Conservation (phyloP, 2,113 vertebrate species). For the Burhinus bistriatus region DNA sequence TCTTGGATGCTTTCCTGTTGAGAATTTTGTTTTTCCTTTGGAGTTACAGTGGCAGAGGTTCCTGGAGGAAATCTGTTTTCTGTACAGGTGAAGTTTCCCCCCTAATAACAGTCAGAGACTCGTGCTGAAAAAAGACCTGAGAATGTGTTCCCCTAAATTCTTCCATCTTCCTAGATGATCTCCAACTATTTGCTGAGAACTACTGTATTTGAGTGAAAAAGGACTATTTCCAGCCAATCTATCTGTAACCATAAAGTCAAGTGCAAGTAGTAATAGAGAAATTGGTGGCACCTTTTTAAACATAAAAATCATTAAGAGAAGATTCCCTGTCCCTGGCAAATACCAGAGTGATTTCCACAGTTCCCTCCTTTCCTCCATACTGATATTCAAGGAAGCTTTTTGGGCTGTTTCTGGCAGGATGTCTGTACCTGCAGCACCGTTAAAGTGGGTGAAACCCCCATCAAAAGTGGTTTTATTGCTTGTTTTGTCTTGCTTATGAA, state of each 20-base stretch:
- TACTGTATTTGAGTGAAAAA: background rate
- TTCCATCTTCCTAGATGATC: background rate
- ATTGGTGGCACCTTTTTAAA: background rate
- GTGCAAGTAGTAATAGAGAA: background rate
- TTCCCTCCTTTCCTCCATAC: background rate
- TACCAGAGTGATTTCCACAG: background rate
- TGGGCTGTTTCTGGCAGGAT: background rate
- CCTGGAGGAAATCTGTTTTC: slow-evolving; percentile 1
- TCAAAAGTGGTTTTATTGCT: background rate
- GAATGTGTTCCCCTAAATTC: background rate
- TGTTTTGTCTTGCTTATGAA: background rate
- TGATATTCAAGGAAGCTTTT: background rate
- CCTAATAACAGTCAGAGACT: background rate
- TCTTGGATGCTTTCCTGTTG: background rate
- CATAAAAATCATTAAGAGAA: background rate
- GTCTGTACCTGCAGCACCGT: background rate
- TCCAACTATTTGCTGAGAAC: background rate
- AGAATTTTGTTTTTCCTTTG: background rate
- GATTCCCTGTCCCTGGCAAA: background rate
- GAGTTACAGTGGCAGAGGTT: background rate
- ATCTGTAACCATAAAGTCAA: background rate
- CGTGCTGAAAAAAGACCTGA: background rate
- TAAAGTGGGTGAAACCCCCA: background rate
- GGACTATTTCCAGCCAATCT: background rate
- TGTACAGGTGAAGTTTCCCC: background rate